Evolutionary conservation across 2,888 invertebrate species (phyloP), one percentile per base, ranked within the genome.

Genomic region (Punctoribates punctum): DNA sequence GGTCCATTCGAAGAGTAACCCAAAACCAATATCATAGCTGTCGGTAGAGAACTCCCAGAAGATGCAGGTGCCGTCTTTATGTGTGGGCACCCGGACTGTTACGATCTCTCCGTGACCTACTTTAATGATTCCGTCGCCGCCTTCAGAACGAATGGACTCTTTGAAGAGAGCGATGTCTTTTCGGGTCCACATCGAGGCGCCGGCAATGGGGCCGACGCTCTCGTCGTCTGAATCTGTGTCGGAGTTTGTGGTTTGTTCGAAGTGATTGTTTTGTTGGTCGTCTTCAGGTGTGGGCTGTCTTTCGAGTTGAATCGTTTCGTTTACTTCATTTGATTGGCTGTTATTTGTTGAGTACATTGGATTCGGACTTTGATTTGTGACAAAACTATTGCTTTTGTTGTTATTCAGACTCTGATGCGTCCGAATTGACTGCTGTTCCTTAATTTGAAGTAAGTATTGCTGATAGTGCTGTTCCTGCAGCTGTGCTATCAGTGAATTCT

Each of bases 11-110:
- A 99, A 99, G 84, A 92, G 96, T 73, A 99, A 89, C 0, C 99
- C 99, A 85, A 99, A 99, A 84, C 90, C 95, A 81, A 99, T 92
- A 84, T 99, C 99, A 83, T 96, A 99, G 83, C 90, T 90, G 84
- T 99, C 99, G 0, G 99, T 98, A 17, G 97, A 96, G 84, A 99
- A 99, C 86, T 99, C 99, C 98, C 98, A 99, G 85, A 96, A 98
- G 54, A 99, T 87, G 81, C 93, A 91, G 1, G 91, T 89, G 0
- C 98, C 98, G 81, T 93, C 91, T 79, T 91, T 90, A 83, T 96
- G 95, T 0, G 99, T 99, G 11, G 99, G 99, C 75, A 99, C 98
- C 54, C 98, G 87, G 3, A 91, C 94, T 72, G 97, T 98, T 70
- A 97, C 93, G 0, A 94, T 96, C 85, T 98, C 97, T 2, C 98